These are phyloP conservation scores for Cremastinae sp. DNA, from an alignment of 2,888 invertebrate species.

Conservation along the genomic window DNA sequence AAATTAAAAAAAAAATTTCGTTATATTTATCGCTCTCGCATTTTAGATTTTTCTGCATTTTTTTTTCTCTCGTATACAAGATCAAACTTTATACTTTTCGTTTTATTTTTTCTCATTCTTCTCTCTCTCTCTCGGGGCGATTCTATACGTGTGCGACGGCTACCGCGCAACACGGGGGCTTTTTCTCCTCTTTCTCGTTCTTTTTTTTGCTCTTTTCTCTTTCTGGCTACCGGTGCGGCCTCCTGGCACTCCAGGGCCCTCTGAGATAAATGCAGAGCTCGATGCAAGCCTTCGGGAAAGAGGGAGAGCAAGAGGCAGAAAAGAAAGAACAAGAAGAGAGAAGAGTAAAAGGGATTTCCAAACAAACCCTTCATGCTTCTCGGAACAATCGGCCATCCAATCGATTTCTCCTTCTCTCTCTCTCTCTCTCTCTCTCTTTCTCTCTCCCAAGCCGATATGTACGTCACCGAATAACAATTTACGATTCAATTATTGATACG, in stretches of 20 bases:
- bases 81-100: no score
- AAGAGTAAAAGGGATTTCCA: constrained; percentile 44
- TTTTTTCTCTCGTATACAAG: constrained; percentile 27
- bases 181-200: constrained; percentile 12
- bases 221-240: constrained; percentile 38
- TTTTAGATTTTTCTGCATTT: constrained; percentile 33
- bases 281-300: constrained; percentile 27
- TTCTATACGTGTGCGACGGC: constrained; percentile 60
- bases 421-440: constrained; percentile 16
- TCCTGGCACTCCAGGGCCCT: constrained; percentile 39
- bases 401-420: constrained; percentile 21
- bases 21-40: no score
- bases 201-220: constrained; percentile 33
- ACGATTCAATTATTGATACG: constrained; percentile 59
- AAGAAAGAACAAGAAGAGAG: constrained; percentile 36
- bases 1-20: no score
- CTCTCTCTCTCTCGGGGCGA: constrained; percentile 46
- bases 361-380: constrained; percentile 57
- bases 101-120: no score
- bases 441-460: constrained; percentile 17
- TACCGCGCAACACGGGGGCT: constrained; percentile 57
- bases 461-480: constrained; percentile 55
- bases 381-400: constrained; percentile 54
- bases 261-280: constrained; percentile 57
- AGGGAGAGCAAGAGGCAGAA: constrained; percentile 18